Evolutionary conservation across 2,113 vertebrate species (phyloP).

Genomic region (Poeciliopsis retropinna): DNA sequence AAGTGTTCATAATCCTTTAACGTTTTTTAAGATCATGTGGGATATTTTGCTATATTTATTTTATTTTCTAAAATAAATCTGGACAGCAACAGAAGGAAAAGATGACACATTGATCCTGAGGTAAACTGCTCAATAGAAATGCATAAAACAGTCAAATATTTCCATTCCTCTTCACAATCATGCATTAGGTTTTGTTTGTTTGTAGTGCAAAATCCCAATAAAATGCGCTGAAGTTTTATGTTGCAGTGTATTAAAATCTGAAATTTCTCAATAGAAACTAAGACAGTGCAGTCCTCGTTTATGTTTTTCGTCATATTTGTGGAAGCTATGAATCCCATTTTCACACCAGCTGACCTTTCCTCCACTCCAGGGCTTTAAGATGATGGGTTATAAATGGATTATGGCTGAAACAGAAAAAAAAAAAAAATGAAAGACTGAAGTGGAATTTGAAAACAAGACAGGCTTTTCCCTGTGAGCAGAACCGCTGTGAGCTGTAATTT

Average conservation of each 20-base stretch:
- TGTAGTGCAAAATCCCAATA: not conserved
- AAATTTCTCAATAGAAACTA: not conserved
- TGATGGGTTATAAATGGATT: conserved; percentile 11
- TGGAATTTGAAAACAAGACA: not conserved
- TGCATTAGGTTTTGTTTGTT: not conserved
- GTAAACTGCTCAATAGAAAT: no score
- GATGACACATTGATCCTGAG: no score
- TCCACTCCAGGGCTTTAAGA: conserved; percentile 8
- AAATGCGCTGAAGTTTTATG: not conserved
- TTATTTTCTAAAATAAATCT: not conserved
- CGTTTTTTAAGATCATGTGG: not conserved
- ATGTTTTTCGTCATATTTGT: not conserved
- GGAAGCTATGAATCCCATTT: conserved; percentile 3
- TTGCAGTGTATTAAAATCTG: not conserved
- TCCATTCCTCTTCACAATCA: not conserved
- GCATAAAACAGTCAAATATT: not conserved
- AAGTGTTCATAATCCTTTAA: not conserved
- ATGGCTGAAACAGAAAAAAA: conserved; percentile 6
- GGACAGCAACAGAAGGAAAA: no score
- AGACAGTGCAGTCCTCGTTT: not conserved
- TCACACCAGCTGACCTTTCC: conserved; percentile 2
- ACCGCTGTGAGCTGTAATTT: not conserved
- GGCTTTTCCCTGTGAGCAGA: conserved; percentile 3
- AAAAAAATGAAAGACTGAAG: not conserved
- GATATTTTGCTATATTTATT: not conserved